Evolutionary conservation across 2,113 vertebrate species (phyloP), one percentile per base, ranked within the genome.

Genomic region (Melospiza melodia): DNA sequence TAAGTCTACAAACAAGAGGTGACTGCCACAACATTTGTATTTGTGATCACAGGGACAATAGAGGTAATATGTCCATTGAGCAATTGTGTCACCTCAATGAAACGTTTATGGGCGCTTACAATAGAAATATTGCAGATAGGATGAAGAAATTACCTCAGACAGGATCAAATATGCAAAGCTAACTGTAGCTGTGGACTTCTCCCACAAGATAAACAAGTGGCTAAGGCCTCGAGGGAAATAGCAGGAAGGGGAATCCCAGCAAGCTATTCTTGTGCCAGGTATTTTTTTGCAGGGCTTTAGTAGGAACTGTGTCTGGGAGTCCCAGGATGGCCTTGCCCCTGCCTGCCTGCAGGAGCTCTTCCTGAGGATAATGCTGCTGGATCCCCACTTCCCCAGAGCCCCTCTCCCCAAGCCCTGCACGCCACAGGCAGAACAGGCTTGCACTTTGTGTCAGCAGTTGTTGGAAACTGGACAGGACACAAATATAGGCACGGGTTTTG

Each of bases 91-190:
- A 74, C 92, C 81, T 89, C 72, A 94, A 24, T 88, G 73, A 89
- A 95, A 81, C 55, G 35, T 78, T 78, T 81, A 83, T 11, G 71
- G 82, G 31, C 0, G 0, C 74, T 78, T 52, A 61, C 59, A 68
- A 30, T 31, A 82, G 84, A 73, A 94, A 76, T 90, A 85, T 30
- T 77, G 55, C 65, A 76, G 89, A 86, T 93, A 96, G 90, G 87
- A 90, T 58, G 71, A 62, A 92, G 89, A 85, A 93, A 77, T 96
- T 3, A 96, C 96, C 90, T 97, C 96, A 97, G 79, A 94, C 91
- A 87, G 85, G 90, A 95, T 96, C 94, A 93, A 96, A 96, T 89
- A 97, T 5, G n/a, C 89, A 94, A 88, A 93, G 65, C 87, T 92
- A 88, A 90, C 94, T 66, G 37, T 74, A 66, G 76, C 83, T 55